Evolutionary conservation across 2,797 vertebrate genomes (phyloP).

Genomic region (Cynodonichthys magdalenae): DNA sequence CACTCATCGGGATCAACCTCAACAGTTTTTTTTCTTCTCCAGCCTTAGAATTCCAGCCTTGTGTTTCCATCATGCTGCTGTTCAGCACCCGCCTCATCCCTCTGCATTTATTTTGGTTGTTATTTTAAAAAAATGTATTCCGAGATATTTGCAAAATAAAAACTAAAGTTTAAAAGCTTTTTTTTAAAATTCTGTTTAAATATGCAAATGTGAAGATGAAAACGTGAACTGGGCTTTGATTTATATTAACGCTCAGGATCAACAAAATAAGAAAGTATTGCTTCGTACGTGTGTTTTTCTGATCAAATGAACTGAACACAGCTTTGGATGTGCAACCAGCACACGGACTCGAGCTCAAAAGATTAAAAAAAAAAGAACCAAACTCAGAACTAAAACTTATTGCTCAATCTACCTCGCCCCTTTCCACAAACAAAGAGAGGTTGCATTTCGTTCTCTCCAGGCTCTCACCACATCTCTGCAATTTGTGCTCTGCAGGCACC

Average conservation of each 20-base stretch:
- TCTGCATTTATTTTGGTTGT: not conserved
- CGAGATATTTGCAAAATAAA: not conserved
- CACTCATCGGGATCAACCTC: slow-evolving; percentile 10
- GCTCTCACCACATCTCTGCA: too few relatives aligned
- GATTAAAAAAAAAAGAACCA: too few relatives aligned
- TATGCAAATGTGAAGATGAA: not conserved
- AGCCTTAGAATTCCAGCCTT: not conserved
- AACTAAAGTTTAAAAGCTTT: not conserved
- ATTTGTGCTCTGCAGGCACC: too few relatives aligned
- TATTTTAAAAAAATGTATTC: not conserved
- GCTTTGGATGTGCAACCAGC: not conserved
- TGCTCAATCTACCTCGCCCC: too few relatives aligned
- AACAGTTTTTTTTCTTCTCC: not conserved
- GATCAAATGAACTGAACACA: not conserved
- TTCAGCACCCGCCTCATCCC: not conserved
- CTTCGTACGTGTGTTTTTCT: not conserved
- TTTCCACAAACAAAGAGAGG: too few relatives aligned
- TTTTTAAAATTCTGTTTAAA: not conserved
- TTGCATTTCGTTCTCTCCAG: too few relatives aligned
- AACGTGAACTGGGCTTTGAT: not conserved
- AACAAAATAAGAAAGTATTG: not conserved
- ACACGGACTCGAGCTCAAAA: too few relatives aligned
- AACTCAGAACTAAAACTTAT: too few relatives aligned
- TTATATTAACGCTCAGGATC: not conserved
- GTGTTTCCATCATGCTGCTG: not conserved